Evolutionary conservation across 2,113 vertebrate genomes (phyloP).

Genomic region (Probosciger aterrimus): DNA sequence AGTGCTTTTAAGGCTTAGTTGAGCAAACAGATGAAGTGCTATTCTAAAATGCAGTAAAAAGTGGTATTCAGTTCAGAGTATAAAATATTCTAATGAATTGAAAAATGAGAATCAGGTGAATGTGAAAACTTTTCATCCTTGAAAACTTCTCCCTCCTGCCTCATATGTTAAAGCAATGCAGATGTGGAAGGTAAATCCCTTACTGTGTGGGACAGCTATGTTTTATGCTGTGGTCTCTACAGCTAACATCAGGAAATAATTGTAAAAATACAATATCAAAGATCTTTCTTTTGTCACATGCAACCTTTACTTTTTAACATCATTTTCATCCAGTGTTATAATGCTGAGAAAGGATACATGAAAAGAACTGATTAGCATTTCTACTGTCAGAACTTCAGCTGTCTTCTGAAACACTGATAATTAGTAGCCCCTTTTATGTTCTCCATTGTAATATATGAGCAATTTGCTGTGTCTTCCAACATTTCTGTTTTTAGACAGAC

Average conservation of each 20-base stretch:
- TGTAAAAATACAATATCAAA: neutral
- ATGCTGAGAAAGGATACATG: neutral
- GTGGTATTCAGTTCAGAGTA: neutral
- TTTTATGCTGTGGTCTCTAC: neutral
- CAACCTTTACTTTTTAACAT: neutral
- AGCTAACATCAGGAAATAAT: constrained; percentile 17
- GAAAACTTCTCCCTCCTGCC: neutral
- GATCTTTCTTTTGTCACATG: neutral
- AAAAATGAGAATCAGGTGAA: constrained; percentile 31
- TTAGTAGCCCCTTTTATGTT: constrained; percentile 27
- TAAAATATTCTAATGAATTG: constrained; percentile 2
- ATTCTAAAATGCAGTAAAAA: neutral
- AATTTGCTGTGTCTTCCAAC: neutral
- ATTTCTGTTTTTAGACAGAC: neutral
- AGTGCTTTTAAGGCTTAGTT: constrained; percentile 26
- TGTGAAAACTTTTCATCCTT: neutral
- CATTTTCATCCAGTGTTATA: neutral
- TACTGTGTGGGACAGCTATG: neutral
- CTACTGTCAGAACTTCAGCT: neutral
- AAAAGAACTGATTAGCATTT: neutral
- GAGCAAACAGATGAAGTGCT: constrained; percentile 17
- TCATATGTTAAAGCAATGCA: neutral
- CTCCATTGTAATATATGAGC: neutral
- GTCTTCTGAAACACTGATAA: neutral
- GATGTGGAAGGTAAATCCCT: constrained; percentile 26